These are phyloP conservation scores for Varanus komodoensis DNA, from an alignment of 2,113 vertebrate species.

Conservation along the genomic window DNA sequence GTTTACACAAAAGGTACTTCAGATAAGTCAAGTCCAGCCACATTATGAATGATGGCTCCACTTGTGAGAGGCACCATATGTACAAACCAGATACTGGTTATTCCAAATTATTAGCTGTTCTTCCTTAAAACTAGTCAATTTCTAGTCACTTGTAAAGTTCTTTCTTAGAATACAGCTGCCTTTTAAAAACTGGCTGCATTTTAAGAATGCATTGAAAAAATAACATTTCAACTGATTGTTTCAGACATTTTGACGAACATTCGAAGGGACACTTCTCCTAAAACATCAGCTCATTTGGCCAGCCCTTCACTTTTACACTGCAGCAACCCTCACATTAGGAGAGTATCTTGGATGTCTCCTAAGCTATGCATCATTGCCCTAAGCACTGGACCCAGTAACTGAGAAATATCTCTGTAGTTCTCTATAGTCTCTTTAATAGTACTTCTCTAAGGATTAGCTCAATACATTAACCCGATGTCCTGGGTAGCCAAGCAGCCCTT, in stretches of 20 bases:
- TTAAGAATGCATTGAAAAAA: neutral
- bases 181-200: neutral
- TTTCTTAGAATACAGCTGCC: neutral
- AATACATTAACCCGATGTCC: constrained; percentile 7
- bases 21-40: no score
- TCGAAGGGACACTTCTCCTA: neutral
- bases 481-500: neutral
- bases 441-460: neutral
- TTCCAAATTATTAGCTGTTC: neutral
- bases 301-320: neutral
- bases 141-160: neutral
- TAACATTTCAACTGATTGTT: neutral
- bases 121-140: neutral
- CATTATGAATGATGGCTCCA: neutral
- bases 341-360: neutral
- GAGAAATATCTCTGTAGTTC: neutral
- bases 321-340: neutral
- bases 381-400: neutral
- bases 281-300: neutral
- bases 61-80: neutral
- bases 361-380: neutral
- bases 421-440: neutral
- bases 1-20: no score
- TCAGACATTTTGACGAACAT: neutral
- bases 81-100: neutral